Percentiles rank a stretch among this genome's conserved stretches.
These are phyloP conservation scores for Cerastoderma edule DNA, from an alignment of 2,888 invertebrate species.

Conservation along the genomic window DNA sequence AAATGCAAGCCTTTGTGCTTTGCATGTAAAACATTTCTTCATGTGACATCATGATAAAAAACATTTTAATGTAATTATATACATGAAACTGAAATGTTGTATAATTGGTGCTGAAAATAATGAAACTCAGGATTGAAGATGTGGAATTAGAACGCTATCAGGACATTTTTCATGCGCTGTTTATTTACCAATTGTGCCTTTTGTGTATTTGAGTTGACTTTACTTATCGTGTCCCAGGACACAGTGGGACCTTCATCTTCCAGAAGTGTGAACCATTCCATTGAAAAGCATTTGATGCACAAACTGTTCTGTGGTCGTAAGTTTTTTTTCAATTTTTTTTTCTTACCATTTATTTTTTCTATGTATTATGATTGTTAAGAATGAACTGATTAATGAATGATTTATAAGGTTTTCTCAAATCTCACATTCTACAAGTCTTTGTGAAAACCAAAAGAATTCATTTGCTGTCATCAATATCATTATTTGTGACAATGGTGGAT, in stretches of 20 bases:
- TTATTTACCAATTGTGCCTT: constrained; percentile 23
- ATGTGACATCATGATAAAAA: constrained; percentile 2
- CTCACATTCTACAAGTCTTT: background rate
- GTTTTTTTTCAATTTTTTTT: too few relatives aligned
- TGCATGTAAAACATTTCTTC: constrained; percentile 31
- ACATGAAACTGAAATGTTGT: too few relatives aligned
- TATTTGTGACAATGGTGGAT: background rate
- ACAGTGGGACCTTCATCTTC: background rate
- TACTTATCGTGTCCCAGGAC: too few relatives aligned
- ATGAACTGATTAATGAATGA: too few relatives aligned
- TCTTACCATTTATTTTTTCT: too few relatives aligned
- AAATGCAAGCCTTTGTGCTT: constrained; percentile 59
- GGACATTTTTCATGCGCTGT: constrained; percentile 1
- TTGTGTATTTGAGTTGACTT: background rate
- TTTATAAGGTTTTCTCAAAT: too few relatives aligned
- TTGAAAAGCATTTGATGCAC: background rate
- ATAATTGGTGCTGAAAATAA: constrained; percentile 18
- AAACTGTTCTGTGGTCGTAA: background rate
- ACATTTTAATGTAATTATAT: background rate
- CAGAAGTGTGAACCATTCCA: background rate
- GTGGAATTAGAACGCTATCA: background rate
- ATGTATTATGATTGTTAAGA: too few relatives aligned
- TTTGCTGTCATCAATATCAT: constrained; percentile 1
- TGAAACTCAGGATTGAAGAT: constrained; percentile 21
- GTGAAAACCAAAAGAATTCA: background rate